A percentile compares a stretch with the other conserved stretches of the same genome.
Evolutionary conservation across 2,888 invertebrate species (phyloP).

Genomic region (Atherix ibis): DNA sequence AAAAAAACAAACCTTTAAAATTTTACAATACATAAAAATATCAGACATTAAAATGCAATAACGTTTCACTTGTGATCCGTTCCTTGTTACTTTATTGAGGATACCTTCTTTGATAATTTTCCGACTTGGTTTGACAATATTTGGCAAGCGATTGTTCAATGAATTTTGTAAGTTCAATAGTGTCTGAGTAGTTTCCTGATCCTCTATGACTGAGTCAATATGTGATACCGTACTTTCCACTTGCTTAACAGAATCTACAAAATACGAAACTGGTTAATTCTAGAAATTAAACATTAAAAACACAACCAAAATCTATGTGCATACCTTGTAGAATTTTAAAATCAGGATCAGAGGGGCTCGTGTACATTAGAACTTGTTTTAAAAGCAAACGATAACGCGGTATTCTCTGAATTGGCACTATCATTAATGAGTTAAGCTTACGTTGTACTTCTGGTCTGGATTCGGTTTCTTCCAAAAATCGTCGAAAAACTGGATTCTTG

Average conservation of each 20-base stretch:
- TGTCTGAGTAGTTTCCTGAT: slow-evolving; percentile 54
- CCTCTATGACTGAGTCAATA: slow-evolving; percentile 54
- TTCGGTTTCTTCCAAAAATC: slow-evolving; percentile 47
- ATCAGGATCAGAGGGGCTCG: slow-evolving; percentile 40
- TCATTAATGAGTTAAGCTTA: slow-evolving; percentile 54
- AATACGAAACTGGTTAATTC: background rate
- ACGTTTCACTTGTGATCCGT: slow-evolving; percentile 36
- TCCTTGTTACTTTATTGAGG: slow-evolving; percentile 40
- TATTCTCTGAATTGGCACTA: slow-evolving; percentile 62
- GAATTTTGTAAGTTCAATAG: slow-evolving; percentile 50
- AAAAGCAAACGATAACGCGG: slow-evolving; percentile 59
- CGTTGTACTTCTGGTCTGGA: slow-evolving; percentile 50
- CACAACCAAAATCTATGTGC: background rate
- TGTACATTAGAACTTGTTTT: slow-evolving; percentile 48
- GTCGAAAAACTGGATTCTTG: slow-evolving; percentile 37
- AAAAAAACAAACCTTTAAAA: slow-evolving; percentile 27
- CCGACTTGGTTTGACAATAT: slow-evolving; percentile 46
- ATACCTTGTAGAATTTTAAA: slow-evolving; percentile 38
- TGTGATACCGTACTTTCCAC: slow-evolving; percentile 52
- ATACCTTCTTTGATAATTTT: slow-evolving; percentile 51
- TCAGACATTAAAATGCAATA: slow-evolving; percentile 59
- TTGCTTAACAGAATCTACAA: slow-evolving; percentile 46
- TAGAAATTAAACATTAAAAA: background rate
- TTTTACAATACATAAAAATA: slow-evolving; percentile 57
- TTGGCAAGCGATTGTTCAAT: slow-evolving; percentile 42